Conservation (phyloP, 2,113 vertebrate genomes). For the Aviceda subcristata region DNA sequence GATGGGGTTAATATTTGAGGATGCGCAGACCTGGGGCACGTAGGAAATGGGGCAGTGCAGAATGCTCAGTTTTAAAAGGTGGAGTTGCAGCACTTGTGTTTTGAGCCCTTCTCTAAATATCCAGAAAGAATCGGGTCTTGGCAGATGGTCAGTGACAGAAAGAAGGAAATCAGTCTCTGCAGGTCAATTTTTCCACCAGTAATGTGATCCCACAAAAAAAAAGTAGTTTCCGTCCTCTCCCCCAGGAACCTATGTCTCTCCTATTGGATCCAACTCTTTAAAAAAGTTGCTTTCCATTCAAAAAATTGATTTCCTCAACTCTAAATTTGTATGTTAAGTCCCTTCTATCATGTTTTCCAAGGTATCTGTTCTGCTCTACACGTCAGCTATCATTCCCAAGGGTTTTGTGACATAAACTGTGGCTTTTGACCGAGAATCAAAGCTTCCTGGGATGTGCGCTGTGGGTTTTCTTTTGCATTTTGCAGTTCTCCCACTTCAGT, state of each 20-base stretch:
- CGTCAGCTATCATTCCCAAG: not conserved
- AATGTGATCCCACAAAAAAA: not conserved
- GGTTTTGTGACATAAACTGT: slow-evolving; percentile 22
- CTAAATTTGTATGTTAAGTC: not conserved
- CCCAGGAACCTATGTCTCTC: not conserved
- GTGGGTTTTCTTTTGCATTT: not conserved
- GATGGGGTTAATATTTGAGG: not conserved
- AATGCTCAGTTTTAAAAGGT: not conserved
- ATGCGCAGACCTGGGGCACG: not conserved
- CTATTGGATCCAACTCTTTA: not conserved
- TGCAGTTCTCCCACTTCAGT: not conserved
- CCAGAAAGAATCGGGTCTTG: not conserved
- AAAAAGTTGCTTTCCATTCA: not conserved
- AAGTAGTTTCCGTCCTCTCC: not conserved
- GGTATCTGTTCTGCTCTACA: not conserved
- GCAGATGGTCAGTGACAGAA: slow-evolving; percentile 26
- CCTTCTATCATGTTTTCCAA: not conserved
- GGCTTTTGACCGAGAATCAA: slow-evolving; percentile 13
- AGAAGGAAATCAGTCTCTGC: not conserved
- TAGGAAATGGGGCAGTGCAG: not conserved
- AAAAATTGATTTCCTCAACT: not conserved
- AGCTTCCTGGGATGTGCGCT: not conserved
- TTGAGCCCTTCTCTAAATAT: not conserved
- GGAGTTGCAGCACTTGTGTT: not conserved
- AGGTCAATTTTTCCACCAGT: slow-evolving; percentile 45